Evolutionary conservation across 2,888 invertebrate species (phyloP).

Genomic region (Phasia obesa): DNA sequence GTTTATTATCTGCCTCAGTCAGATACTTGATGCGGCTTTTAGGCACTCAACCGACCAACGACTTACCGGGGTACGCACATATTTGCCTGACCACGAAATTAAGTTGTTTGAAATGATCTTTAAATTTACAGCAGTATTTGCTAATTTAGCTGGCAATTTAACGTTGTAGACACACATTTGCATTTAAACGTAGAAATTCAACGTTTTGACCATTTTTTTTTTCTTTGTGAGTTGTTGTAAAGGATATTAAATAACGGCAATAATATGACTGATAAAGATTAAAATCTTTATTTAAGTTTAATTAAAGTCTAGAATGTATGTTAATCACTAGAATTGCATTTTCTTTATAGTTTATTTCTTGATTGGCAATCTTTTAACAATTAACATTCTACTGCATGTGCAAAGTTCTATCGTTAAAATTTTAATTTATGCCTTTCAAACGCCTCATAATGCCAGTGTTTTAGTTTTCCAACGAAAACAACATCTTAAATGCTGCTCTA

Average conservation of each 20-base stretch:
- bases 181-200: constrained; percentile 4
- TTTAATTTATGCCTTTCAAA: constrained; percentile 68
- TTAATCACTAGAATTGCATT: constrained; percentile 50
- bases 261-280: constrained; percentile 65
- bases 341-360: constrained; percentile 21
- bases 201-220: background rate
- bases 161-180: constrained; percentile 17
- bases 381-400: constrained; percentile 22
- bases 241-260: constrained; percentile 42
- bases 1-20: constrained; percentile 52
- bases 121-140: constrained; percentile 55
- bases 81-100: constrained; percentile 63
- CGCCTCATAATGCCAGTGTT: constrained; percentile 63
- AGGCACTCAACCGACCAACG: constrained; percentile 29
- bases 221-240: constrained; percentile 1
- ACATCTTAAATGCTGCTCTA: constrained; percentile 14
- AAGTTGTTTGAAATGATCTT: constrained; percentile 69
- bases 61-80: constrained; percentile 1
- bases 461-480: constrained; percentile 35
- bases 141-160: constrained; percentile 55
- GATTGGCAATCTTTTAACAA: constrained; percentile 40
- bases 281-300: constrained; percentile 60
- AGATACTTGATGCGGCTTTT: constrained; percentile 37
- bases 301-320: constrained; percentile 52
- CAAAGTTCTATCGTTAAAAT: constrained; percentile 51